A percentile compares a stretch with the other conserved stretches of the same genome.
phyloP scores from a whole-genome alignment of 2,113 vertebrate genomes.

The Epinephelus lanceolatus region DNA sequence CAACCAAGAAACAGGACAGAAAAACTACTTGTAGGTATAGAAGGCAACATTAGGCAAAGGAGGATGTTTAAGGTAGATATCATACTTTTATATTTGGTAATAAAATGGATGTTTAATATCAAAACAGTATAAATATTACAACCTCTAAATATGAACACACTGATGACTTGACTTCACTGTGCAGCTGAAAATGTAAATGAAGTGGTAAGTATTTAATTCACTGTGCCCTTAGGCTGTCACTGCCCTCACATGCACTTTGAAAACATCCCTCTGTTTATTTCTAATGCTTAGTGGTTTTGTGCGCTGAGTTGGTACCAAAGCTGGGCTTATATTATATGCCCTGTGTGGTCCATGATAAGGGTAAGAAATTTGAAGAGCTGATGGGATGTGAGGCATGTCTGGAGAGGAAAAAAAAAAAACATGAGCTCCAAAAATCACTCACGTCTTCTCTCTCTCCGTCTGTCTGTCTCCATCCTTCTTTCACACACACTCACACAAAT shows the following conservation, averaged over 20 bases:
- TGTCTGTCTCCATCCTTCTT: constrained; percentile 3
- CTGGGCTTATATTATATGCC: constrained; percentile 55
- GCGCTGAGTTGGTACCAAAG: constrained; percentile 18
- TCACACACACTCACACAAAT: constrained; percentile 21
- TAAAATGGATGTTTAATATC: not conserved
- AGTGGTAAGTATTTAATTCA: not conserved
- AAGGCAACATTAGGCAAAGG: not conserved
- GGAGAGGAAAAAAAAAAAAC: constrained; percentile 26
- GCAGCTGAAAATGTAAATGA: constrained; percentile 26
- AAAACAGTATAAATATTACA: not conserved
- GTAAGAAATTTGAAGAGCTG: constrained; percentile 33
- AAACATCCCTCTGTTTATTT: constrained; percentile 47
- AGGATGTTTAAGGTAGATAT: not conserved
- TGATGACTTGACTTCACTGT: constrained; percentile 6
- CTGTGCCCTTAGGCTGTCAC: constrained; percentile 18
- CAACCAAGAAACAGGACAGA: too few species aligned
- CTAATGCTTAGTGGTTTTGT: constrained; percentile 11
- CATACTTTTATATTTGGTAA: not conserved
- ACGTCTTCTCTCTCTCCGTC: not conserved
- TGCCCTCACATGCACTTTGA: constrained; percentile 37
- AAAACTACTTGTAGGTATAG: too few species aligned
- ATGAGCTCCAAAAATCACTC: constrained; percentile 20
- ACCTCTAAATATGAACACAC: not conserved
- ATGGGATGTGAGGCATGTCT: constrained; percentile 47
- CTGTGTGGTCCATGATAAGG: constrained; percentile 49